Evolutionary conservation across 64 coral and sea anemone species (phyloP).

Genomic region (Catalaphyllia jardinei): DNA sequence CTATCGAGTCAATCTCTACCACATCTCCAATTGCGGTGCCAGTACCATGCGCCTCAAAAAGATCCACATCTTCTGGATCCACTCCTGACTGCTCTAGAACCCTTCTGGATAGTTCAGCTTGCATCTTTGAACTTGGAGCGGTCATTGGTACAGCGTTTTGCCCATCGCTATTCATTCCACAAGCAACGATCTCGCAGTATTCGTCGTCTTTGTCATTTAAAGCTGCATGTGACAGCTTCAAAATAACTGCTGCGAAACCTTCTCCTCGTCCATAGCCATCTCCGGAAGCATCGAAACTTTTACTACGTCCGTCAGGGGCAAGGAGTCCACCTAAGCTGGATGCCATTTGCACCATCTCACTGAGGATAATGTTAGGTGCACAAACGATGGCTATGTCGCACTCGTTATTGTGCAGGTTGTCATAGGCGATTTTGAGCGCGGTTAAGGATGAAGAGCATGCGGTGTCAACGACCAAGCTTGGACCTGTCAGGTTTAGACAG

Average conservation of each 20-base stretch:
- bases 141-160: constrained; percentile 65
- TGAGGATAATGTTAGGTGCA: constrained; percentile 39
- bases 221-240: constrained; percentile 52
- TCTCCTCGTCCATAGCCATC: constrained; percentile 74
- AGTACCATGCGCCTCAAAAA: constrained; percentile 70
- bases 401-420: constrained; percentile 47
- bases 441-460: constrained; percentile 77
- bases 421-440: constrained; percentile 59
- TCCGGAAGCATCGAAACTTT: constrained; percentile 70
- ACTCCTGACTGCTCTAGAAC: constrained; percentile 59
- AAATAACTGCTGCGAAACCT: constrained; percentile 64
- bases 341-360: not conserved
- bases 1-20: constrained; percentile 46
- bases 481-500: constrained; percentile 48
- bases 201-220: constrained; percentile 41
- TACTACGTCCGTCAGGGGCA: constrained; percentile 60
- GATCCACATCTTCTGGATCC: constrained; percentile 32
- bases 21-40: constrained; percentile 72
- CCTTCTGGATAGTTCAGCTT: constrained; percentile 54
- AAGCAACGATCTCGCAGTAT: constrained; percentile 60
- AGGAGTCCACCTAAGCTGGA: constrained; percentile 47
- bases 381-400: constrained; percentile 64
- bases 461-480: constrained; percentile 68
- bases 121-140: constrained; percentile 53
- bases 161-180: constrained; percentile 69